phyloP scores from a whole-genome alignment of 2,888 invertebrate genomes.

The Coelinius sp. region DNA sequence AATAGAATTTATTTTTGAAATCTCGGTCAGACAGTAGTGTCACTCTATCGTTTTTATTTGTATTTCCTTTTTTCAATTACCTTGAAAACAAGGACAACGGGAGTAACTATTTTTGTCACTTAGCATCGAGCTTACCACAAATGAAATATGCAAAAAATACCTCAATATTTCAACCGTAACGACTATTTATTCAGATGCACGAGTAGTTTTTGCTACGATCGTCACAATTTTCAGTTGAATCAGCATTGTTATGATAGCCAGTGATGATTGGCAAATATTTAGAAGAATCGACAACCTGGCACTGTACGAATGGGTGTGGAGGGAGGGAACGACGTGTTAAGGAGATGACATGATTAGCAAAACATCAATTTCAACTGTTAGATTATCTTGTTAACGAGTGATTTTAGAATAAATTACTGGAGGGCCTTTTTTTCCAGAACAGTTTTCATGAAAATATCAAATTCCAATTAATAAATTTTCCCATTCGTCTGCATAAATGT shows the following conservation, averaged over 20 bases:
- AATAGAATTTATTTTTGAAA: conserved; percentile 4
- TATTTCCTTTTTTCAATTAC: conserved; percentile 12
- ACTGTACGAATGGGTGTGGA: not conserved
- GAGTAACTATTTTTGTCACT: conserved; percentile 11
- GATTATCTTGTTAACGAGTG: no score
- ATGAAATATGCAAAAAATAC: not conserved
- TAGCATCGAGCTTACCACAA: no score
- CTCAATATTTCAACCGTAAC: not conserved
- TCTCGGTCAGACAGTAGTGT: not conserved
- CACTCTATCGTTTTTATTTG: not conserved
- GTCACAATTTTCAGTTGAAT: not conserved
- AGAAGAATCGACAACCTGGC: not conserved
- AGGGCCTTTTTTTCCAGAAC: not conserved
- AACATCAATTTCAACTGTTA: not conserved
- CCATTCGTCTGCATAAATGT: no score
- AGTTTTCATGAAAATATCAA: not conserved
- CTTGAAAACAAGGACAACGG: not conserved
- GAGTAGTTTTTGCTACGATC: not conserved
- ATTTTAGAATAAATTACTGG: no score
- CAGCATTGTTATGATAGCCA: not conserved
- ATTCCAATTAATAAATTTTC: no score
- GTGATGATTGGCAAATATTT: not conserved
- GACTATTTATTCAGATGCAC: not conserved
- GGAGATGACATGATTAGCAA: not conserved
- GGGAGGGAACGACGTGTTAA: not conserved